These are phyloP conservation scores for Oeneis ivallda DNA, from an alignment of 2,888 invertebrate genomes.

Conservation along the genomic window DNA sequence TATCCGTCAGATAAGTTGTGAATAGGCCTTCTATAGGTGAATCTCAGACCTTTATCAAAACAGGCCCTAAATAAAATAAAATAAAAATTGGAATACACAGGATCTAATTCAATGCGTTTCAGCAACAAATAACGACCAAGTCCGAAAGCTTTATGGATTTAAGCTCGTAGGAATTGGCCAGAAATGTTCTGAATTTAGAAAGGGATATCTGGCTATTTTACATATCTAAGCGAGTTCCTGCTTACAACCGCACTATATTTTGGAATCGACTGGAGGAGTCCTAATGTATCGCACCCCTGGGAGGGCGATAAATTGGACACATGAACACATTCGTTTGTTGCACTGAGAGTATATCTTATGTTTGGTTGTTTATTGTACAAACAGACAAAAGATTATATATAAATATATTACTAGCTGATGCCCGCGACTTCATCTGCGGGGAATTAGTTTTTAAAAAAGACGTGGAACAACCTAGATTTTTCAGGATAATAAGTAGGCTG, in stretches of 20 bases:
- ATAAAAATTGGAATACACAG: not conserved
- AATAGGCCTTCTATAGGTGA: too few species aligned
- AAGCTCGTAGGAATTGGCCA: constrained; percentile 62
- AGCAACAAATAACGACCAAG: constrained; percentile 74
- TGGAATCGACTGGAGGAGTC: constrained; percentile 43
- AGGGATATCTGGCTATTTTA: constrained; percentile 59
- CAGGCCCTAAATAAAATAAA: too few species aligned
- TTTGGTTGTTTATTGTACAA: constrained; percentile 23
- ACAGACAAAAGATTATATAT: too few species aligned
- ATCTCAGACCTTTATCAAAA: too few species aligned
- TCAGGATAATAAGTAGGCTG: too few species aligned
- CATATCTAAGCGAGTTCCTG: constrained; percentile 45
- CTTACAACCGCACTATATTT: constrained; percentile 29
- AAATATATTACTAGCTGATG: too few species aligned
- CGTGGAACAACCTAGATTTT: too few species aligned
- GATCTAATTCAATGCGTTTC: constrained; percentile 20
- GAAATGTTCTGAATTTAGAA: constrained; percentile 64
- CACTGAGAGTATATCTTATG: constrained; percentile 19
- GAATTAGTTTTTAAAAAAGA: too few species aligned
- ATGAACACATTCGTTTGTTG: constrained; percentile 44
- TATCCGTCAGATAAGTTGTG: too few species aligned
- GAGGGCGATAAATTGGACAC: constrained; percentile 53
- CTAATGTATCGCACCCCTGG: constrained; percentile 53
- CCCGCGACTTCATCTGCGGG: too few species aligned
- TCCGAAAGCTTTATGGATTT: constrained; percentile 67